Evolutionary conservation across 2,797 vertebrate genomes (phyloP).

Genomic region (Neosilurus mollespiculum): DNA sequence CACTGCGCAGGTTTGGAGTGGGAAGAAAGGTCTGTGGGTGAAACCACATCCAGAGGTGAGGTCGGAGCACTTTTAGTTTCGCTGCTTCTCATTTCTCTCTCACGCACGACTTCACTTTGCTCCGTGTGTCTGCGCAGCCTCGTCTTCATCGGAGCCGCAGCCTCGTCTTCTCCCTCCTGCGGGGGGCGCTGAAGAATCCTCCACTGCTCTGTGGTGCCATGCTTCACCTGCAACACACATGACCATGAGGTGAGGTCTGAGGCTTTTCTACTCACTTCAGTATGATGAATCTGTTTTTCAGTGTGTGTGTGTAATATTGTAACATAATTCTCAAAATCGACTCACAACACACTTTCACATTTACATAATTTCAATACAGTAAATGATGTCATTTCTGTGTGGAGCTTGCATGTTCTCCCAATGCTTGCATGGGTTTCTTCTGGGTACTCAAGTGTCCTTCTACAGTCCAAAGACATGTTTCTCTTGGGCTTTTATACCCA

Average conservation of each 20-base stretch:
- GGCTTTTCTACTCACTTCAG: neutral
- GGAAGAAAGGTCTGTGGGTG: constrained; percentile 66
- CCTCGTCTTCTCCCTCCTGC: constrained; percentile 71
- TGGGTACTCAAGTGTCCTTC: too few species aligned
- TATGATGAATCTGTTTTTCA: neutral
- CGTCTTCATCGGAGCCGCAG: constrained; percentile 82
- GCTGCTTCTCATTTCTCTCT: constrained; percentile 74
- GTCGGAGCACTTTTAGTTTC: constrained; percentile 72
- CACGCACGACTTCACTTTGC: constrained; percentile 61
- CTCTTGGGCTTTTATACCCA: too few species aligned
- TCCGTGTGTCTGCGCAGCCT: constrained; percentile 82
- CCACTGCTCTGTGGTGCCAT: constrained; percentile 52
- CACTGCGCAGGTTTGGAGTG: constrained; percentile 81
- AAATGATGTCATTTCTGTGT: too few species aligned
- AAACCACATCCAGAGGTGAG: constrained; percentile 68
- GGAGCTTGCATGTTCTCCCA: too few species aligned
- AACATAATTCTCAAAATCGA: neutral
- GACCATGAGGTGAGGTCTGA: neutral
- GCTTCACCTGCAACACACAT: constrained; percentile 33
- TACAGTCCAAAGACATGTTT: too few species aligned
- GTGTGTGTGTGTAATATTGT: neutral
- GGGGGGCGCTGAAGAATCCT: constrained; percentile 56
- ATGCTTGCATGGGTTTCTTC: too few species aligned
- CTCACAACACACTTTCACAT: neutral
- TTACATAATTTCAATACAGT: too few species aligned